Conservation (phyloP, 2,888 invertebrate species). For the Brachypterus glaber region DNA sequence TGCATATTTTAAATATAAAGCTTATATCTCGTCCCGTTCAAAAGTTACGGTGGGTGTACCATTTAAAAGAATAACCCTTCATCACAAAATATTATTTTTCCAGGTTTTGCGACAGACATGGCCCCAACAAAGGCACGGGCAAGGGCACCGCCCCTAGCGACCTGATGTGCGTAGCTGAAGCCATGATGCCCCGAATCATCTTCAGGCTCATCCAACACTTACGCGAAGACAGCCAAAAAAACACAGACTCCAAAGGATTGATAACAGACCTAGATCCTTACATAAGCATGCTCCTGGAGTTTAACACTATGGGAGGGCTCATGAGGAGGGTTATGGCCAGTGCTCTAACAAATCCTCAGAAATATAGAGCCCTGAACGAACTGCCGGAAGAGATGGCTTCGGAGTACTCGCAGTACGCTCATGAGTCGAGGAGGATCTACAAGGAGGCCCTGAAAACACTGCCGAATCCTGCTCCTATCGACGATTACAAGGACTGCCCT, state of each 20-base stretch:
- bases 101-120: slow-evolving; percentile 89
- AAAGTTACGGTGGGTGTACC: too few relatives aligned
- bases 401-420: slow-evolving; percentile 64
- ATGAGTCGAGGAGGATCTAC: slow-evolving; percentile 64
- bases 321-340: slow-evolving; percentile 91
- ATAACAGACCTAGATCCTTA: slow-evolving; percentile 81
- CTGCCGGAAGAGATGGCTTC: slow-evolving; percentile 53
- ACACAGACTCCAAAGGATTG: slow-evolving; percentile 51
- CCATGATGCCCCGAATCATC: slow-evolving; percentile 89
- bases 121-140: slow-evolving; percentile 75
- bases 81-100: too few relatives aligned
- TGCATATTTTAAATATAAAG: too few relatives aligned
- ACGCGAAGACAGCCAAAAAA: slow-evolving; percentile 60
- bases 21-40: too few relatives aligned
- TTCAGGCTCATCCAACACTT: slow-evolving; percentile 84
- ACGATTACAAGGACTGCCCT: slow-evolving; percentile 70
- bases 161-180: slow-evolving; percentile 83
- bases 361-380: slow-evolving; percentile 62
- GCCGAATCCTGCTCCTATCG: slow-evolving; percentile 59
- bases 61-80: too few relatives aligned
- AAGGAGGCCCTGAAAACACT: slow-evolving; percentile 72
- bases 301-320: slow-evolving; percentile 93
- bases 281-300: slow-evolving; percentile 83
- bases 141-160: slow-evolving; percentile 62
- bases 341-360: slow-evolving; percentile 78